Evolutionary conservation across 2,888 invertebrate species (phyloP), one percentile per base, ranked within the genome.

Genomic region (Stomorhina lunata): DNA sequence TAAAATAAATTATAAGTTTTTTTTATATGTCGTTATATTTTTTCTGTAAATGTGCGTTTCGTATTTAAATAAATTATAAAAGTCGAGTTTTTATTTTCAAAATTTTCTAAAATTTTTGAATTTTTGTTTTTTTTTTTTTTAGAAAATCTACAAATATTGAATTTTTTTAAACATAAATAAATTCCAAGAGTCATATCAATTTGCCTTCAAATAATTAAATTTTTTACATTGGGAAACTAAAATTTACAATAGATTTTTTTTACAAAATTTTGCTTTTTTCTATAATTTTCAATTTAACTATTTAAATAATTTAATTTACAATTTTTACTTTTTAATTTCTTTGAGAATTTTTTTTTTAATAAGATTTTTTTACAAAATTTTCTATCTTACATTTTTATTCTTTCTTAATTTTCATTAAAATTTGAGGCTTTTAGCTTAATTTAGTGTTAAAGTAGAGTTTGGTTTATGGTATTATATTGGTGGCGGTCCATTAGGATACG

Each of bases 401-500:
- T n/a, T n/a, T n/a, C n/a, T n/a, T n/a, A n/a, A n/a, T n/a, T n/a
- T n/a, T n/a, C n/a, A n/a, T n/a, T n/a, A 4, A 15, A 2, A 15
- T 10, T 53, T 20, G 32, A 71, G 20, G n/a, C 37, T 27, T 20
- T 32, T 12, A 37, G 10, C 32, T 6, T n/a, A n/a, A n/a, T n/a
- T n/a, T n/a, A n/a, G 9, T 32, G 27, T 32, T 32, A 17, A 10
- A 48, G 0, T 12, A 12, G 53, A 34, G 29, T 45, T 61, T 43
- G 2, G 45, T 6, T 34, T n/a, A n/a, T n/a, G 15, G 20, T 34
- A 76, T 92, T 95, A 98, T 81, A 96, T 94, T 68, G 99, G 98
- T 78, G 98, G 99, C 61, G 98, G 97, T 84, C 98, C 98, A 90
- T 98, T 95, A 22, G 96, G 96, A 92, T 98, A 98, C 79, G 95